A percentile compares a stretch with the other conserved stretches of the same genome.
These are phyloP conservation scores for Lithophane leautieri DNA, from an alignment of 2,888 invertebrate species.

Conservation along the genomic window DNA sequence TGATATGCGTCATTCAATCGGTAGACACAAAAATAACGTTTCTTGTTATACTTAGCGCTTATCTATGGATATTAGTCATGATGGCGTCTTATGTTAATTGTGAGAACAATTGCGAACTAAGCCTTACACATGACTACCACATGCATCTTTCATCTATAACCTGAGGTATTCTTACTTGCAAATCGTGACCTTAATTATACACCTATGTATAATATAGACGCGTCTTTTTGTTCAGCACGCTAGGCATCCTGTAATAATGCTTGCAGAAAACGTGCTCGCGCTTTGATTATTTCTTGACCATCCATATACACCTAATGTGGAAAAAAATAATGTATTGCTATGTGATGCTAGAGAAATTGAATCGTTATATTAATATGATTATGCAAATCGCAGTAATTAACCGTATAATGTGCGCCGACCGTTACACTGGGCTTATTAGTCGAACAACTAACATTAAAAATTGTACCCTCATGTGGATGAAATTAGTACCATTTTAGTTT, in stretches of 20 bases:
- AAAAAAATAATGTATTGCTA: constrained; percentile 8
- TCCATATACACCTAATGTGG: background rate
- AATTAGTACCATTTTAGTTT: constrained; percentile 36
- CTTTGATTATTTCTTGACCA: background rate
- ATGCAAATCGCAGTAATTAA: constrained; percentile 64
- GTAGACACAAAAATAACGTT: background rate
- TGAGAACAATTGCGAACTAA: constrained; percentile 2
- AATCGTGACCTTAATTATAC: background rate
- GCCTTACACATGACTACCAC: background rate
- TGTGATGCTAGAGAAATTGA: constrained; percentile 59
- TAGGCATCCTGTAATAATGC: background rate
- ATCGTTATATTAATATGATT: constrained; percentile 60
- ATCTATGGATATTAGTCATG: constrained; percentile 25
- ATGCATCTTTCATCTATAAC: constrained; percentile 8
- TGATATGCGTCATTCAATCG: background rate
- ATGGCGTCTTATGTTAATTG: constrained; percentile 20
- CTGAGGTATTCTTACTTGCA: background rate
- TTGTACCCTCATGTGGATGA: constrained; percentile 15
- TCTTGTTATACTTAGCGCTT: constrained; percentile 6
- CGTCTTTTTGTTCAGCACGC: background rate
- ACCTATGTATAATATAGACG: background rate
- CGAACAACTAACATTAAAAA: constrained; percentile 26
- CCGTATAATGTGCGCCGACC: constrained; percentile 63
- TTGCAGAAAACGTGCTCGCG: background rate
- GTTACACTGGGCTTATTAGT: constrained; percentile 61